Percentiles rank a stretch among this genome's conserved stretches.
phyloP scores from a whole-genome alignment of 2,888 invertebrate species.

The Drymonia ruficornis region DNA sequence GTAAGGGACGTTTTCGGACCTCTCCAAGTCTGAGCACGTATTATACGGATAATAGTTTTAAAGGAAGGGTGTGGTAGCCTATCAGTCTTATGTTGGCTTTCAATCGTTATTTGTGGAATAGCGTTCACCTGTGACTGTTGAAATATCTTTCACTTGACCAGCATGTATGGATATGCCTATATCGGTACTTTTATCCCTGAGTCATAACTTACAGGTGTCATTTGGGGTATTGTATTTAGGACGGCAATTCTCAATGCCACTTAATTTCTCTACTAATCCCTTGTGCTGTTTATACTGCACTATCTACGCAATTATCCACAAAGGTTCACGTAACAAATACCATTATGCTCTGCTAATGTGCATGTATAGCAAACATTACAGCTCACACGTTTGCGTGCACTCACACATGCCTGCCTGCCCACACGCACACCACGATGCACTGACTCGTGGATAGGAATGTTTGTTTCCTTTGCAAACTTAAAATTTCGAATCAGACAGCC shows the following conservation, averaged over 20 bases:
- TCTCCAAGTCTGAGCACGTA: not conserved
- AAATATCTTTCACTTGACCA: too few species aligned
- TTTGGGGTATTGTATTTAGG: too few species aligned
- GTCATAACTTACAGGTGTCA: too few species aligned
- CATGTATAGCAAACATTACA: conserved; percentile 37
- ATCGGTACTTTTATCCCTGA: too few species aligned
- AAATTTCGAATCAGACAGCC: conserved; percentile 20
- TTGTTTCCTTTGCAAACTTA: conserved; percentile 38
- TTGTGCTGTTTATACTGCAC: conserved; percentile 15
- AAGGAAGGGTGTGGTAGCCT: not conserved
- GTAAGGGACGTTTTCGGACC: conserved; percentile 3
- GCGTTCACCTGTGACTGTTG: too few species aligned
- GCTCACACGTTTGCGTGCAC: conserved; percentile 29
- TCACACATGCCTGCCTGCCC: conserved; percentile 10
- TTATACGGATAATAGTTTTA: not conserved
- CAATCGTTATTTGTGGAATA: not conserved
- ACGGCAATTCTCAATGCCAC: not conserved
- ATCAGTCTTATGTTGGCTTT: too few species aligned
- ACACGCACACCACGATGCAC: conserved; percentile 8
- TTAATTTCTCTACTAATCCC: not conserved
- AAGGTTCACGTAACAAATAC: conserved; percentile 48
- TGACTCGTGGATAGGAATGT: conserved; percentile 31
- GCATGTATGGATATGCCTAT: too few species aligned
- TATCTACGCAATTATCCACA: conserved; percentile 43
- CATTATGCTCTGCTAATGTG: conserved; percentile 44